These are phyloP conservation scores for Apteryx mantelli DNA, from an alignment of 2,113 vertebrate genomes.

Conservation along the genomic window DNA sequence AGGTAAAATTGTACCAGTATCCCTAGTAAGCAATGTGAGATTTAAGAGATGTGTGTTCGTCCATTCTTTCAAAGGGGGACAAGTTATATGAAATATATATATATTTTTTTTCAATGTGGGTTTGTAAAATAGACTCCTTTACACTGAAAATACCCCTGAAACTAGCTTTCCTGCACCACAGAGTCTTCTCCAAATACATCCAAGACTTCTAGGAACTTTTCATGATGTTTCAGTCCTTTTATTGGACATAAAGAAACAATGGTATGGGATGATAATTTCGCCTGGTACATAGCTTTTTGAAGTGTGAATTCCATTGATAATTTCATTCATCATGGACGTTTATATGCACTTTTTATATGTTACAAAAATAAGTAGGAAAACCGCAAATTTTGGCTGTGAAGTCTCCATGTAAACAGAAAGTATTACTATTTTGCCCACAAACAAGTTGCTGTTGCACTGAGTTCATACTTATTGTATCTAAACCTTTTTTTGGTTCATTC, in stretches of 20 bases:
- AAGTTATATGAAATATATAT: neutral
- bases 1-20: neutral
- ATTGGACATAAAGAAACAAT: neutral
- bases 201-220: neutral
- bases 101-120: neutral
- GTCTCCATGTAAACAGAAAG: neutral
- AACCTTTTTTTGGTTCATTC: neutral
- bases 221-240: neutral
- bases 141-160: neutral
- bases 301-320: neutral
- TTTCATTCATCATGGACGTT: neutral
- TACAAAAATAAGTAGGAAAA: neutral
- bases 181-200: neutral
- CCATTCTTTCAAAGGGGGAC: neutral
- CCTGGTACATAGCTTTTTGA: neutral
- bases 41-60: no score
- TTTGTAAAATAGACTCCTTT: neutral
- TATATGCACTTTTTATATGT: neutral
- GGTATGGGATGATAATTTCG: neutral
- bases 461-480: neutral
- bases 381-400: neutral
- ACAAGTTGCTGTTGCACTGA: neutral
- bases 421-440: neutral
- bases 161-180: neutral
- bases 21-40: neutral